Conservation (phyloP, 2,113 vertebrate genomes). For the Myrmophylax atrothorax region DNA sequence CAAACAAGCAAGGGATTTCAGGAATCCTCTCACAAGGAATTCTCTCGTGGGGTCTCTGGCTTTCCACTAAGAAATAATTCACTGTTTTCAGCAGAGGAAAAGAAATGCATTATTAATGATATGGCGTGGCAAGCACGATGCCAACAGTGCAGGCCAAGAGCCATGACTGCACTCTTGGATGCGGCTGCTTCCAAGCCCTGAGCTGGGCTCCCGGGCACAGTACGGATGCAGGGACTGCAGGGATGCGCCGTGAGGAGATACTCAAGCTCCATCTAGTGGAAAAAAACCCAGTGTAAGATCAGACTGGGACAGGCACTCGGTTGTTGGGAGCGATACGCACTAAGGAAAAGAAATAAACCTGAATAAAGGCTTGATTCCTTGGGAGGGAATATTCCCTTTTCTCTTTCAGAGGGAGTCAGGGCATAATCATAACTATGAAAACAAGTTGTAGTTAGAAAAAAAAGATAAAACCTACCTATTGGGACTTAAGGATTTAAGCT, state of each 20-base stretch:
- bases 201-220: background rate
- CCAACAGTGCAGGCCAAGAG: background rate
- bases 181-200: background rate
- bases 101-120: background rate
- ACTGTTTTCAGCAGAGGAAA: background rate
- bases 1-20: background rate
- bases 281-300: background rate
- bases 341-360: background rate
- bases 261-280: constrained; percentile 65
- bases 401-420: background rate
- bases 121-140: background rate
- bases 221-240: background rate
- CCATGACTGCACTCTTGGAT: background rate
- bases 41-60: rapidly evolving
- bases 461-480: background rate
- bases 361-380: background rate
- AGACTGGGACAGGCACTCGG: rapidly evolving
- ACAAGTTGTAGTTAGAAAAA: background rate
- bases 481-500: background rate
- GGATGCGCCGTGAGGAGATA: background rate
- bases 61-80: background rate
- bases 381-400: background rate
- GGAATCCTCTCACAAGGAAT: background rate
- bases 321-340: rapidly evolving
- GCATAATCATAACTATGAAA: background rate